These are phyloP conservation scores for Drymodes brunneopygia DNA, from an alignment of 2,113 vertebrate genomes.

Conservation along the genomic window DNA sequence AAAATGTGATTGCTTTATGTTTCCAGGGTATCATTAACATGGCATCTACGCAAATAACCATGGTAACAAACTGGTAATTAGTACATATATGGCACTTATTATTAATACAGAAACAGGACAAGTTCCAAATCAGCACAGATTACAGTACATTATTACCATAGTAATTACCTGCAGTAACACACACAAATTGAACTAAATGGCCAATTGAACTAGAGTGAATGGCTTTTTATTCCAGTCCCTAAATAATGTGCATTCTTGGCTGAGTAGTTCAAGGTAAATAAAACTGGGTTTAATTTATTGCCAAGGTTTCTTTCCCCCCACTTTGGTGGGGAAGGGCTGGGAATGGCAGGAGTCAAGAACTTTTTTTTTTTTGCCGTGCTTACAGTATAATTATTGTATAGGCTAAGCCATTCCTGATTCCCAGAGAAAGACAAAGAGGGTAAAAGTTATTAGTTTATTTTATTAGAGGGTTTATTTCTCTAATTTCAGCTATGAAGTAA, in stretches of 20 bases:
- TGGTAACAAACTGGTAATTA: constrained; percentile 73
- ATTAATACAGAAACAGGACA: constrained; percentile 49
- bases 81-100: constrained; percentile 51
- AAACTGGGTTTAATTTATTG: constrained; percentile 52
- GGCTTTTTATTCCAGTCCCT: constrained; percentile 75
- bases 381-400: background rate
- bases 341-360: background rate
- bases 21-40: constrained; percentile 70
- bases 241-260: constrained; percentile 74
- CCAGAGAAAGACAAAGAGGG: background rate
- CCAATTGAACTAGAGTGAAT: constrained; percentile 75
- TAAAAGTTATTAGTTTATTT: background rate
- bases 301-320: background rate
- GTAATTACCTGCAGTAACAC: constrained; percentile 76
- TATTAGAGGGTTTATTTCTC: background rate
- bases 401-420: background rate
- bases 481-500: constrained; percentile 17
- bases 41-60: constrained; percentile 67
- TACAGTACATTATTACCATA: constrained; percentile 64
- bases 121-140: constrained; percentile 59
- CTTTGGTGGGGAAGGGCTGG: background rate
- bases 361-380: background rate
- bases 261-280: constrained; percentile 70
- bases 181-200: constrained; percentile 75
- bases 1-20: constrained; percentile 58